A percentile compares a stretch with the other conserved stretches of the same genome.
Evolutionary conservation across 2,888 invertebrate genomes (phyloP).

Genomic region (Hydroisotoma schaefferi): DNA sequence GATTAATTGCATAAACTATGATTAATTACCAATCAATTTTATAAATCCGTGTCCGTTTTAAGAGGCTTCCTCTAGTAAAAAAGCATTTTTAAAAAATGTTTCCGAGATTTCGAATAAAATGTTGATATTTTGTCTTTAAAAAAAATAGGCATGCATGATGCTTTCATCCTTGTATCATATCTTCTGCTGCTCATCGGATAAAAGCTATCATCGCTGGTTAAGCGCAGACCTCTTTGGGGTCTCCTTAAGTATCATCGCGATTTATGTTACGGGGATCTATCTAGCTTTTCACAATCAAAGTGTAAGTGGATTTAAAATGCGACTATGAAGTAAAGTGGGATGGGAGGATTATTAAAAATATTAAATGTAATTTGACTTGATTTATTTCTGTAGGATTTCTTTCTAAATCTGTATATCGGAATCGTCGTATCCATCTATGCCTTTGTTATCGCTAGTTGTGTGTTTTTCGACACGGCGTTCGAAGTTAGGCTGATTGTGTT

Average conservation of each 20-base stretch:
- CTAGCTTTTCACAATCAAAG: slow-evolving; percentile 81
- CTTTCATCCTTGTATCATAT: slow-evolving; percentile 89
- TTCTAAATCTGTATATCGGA: too few species aligned
- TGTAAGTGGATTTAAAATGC: too few species aligned
- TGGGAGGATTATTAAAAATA: too few species aligned
- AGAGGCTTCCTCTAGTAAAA: too few species aligned
- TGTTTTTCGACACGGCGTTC: slow-evolving; percentile 34
- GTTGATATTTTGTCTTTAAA: slow-evolving; percentile 8
- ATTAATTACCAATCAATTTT: too few species aligned
- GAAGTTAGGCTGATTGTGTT: slow-evolving; percentile 68
- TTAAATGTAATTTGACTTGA: too few species aligned
- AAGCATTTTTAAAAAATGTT: too few species aligned
- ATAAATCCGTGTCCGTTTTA: too few species aligned
- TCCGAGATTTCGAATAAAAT: not conserved
- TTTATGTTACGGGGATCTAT: slow-evolving; percentile 92
- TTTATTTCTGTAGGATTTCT: too few species aligned
- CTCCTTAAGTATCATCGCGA: slow-evolving; percentile 83
- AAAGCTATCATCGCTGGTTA: slow-evolving; percentile 78
- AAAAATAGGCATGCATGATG: slow-evolving; percentile 79
- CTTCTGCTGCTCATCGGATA: slow-evolving; percentile 86
- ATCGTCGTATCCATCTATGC: too few species aligned
- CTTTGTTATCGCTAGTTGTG: slow-evolving; percentile 22
- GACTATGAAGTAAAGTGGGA: too few species aligned
- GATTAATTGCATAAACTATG: too few species aligned
- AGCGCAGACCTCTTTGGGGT: slow-evolving; percentile 91